Evolutionary conservation across 2,888 invertebrate genomes (phyloP), one percentile per base, ranked within the genome.

Genomic region (Cactoblastis cactorum): DNA sequence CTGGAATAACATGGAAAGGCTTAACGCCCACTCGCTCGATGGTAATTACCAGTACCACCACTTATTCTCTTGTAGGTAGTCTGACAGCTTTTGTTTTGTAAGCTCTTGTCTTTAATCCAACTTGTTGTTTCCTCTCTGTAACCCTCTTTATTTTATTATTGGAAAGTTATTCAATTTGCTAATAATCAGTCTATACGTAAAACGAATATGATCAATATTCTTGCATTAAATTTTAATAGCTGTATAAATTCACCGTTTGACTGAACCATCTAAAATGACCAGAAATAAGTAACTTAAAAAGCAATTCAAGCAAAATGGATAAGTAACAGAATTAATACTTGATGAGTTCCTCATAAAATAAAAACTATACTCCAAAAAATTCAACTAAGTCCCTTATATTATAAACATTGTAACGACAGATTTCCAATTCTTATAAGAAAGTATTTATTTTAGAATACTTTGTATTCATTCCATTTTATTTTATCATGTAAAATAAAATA

Each of bases 251-350:
- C 19, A 28, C 45, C 18, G 34, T 46, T 46, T 33, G 17, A 15
- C 47, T 24, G 22, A 28, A 24, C 28, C 28, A 28, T 14, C 5
- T 43, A 15, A 43, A 37, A 48, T 35, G 19, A 35, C 24, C 37
- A 48, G 47, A 48, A 48, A 48, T 48, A 48, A 48, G 37, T 38
- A 37, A 48, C 28, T 32, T 43, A 28, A 17, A n/a, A 37, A 43
- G 43, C 15, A 43, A 43, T 17, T 28, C 15, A 17, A 37, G 6
- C 9, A 37, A 37, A 37, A 37, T 9, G 17, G 3, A 14, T 14
- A 37, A 2, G 17, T 9, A 8, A 37, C 37, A 37, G 37, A 37
- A 37, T 2, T 37, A 12, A 17, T 9, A 9, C 11, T 15, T 17
- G 9, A 37, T 17, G 17, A 35, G n/a, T n/a, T 12, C 3, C 2